These are phyloP conservation scores for Gortyna flavago DNA, from an alignment of 2,888 invertebrate species.

Conservation along the genomic window DNA sequence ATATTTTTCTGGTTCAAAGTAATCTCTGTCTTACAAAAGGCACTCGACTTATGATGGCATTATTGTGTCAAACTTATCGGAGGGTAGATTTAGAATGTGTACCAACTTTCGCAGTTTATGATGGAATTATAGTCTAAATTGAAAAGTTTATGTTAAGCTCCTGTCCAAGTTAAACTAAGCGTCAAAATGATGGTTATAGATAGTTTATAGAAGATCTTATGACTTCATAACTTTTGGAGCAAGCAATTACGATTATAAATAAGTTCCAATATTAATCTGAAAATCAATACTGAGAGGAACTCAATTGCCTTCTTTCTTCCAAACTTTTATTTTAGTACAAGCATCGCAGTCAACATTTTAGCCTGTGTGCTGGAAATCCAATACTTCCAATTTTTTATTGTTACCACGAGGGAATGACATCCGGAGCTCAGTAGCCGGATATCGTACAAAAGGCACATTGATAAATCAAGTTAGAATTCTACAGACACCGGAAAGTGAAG, in stretches of 20 bases:
- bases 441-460: constrained; percentile 18
- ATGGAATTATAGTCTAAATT: constrained; percentile 17
- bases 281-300: not conserved
- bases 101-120: constrained; percentile 28
- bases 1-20: constrained; percentile 20
- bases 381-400: constrained; percentile 12
- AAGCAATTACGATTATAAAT: not conserved
- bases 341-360: not conserved
- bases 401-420: constrained; percentile 30
- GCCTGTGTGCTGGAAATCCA: not conserved
- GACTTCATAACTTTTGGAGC: not conserved
- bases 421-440: constrained; percentile 36
- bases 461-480: constrained; percentile 35
- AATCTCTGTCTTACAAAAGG: constrained; percentile 16
- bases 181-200: not conserved
- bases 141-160: constrained; percentile 24
- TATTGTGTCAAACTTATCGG: constrained; percentile 32
- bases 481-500: constrained; percentile 25
- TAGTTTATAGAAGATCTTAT: constrained; percentile 2
- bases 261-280: not conserved
- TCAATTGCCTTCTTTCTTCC: rapidly evolving
- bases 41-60: constrained; percentile 22
- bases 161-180: constrained; percentile 13
- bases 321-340: not conserved
- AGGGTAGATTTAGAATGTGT: constrained; percentile 34